Percentiles rank a stretch among this genome's conserved stretches.
Conservation (phyloP, 2,888 invertebrate species). For the Aporophyla nigra region DNA sequence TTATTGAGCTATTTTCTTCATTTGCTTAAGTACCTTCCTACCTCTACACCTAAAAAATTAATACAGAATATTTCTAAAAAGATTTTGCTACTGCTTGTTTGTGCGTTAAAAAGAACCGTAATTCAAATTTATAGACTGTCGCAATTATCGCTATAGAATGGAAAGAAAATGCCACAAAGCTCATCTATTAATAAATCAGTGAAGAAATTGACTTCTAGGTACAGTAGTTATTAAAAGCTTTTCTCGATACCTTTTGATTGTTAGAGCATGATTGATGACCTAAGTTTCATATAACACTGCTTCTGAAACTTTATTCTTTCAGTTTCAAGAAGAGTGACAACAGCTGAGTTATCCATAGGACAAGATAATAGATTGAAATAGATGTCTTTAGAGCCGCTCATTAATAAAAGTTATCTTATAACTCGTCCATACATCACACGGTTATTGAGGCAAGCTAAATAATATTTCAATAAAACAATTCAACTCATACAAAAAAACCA, state of each 20-base stretch:
- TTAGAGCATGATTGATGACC: constrained; percentile 23
- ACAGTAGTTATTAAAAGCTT: constrained; percentile 27
- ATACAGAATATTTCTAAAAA: not conserved
- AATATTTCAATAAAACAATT: not conserved
- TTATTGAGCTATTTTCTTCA: not conserved
- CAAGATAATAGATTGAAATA: not conserved
- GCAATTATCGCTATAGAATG: not conserved
- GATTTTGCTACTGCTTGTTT: too few species aligned
- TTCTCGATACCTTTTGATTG: constrained; percentile 13
- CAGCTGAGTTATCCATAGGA: not conserved
- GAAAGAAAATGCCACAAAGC: not conserved
- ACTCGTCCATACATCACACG: not conserved
- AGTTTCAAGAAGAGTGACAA: constrained; percentile 2
- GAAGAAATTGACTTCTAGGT: constrained; percentile 3
- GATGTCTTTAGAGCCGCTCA: not conserved
- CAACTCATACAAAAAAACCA: not conserved
- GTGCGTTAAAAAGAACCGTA: not conserved
- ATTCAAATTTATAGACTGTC: constrained; percentile 1
- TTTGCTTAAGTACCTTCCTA: not conserved
- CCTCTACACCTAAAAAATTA: not conserved
- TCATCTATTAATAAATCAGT: constrained; percentile 11
- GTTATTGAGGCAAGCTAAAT: not conserved
- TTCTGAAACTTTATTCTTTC: constrained; percentile 11
- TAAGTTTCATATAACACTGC: constrained; percentile 18
- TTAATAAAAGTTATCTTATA: not conserved